Evolutionary conservation across 2,797 vertebrate genomes (phyloP).

Genomic region (Podarcis siculus): DNA sequence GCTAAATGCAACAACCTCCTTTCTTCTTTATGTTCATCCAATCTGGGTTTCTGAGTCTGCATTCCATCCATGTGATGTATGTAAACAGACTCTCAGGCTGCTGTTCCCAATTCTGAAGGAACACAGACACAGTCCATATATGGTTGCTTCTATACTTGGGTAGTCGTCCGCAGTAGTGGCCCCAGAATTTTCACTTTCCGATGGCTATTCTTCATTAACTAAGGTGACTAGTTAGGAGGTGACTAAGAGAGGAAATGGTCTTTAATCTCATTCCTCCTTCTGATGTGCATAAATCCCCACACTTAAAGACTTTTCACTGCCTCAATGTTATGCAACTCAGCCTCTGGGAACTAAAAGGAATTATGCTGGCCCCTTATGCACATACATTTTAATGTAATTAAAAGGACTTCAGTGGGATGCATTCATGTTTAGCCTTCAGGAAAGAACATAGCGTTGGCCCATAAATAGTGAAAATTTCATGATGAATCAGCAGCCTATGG

Average conservation of each 20-base stretch:
- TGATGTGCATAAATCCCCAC: conserved; percentile 9
- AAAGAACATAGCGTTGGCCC: not conserved
- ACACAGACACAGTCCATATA: not conserved
- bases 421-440: conserved; percentile 22
- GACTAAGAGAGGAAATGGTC: not conserved
- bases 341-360: conserved; percentile 25
- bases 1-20: not conserved
- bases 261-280: conserved; percentile 16
- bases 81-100: not conserved
- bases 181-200: not conserved
- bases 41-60: not conserved
- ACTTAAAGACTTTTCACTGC: conserved; percentile 1
- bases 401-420: conserved; percentile 20
- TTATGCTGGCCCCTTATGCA: conserved; percentile 18
- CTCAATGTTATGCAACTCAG: conserved; percentile 28
- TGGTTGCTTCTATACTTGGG: not conserved
- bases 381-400: conserved; percentile 24
- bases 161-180: not conserved
- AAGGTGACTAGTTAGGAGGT: too few relatives aligned
- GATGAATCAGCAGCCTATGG: conserved; percentile 6
- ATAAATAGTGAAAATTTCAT: conserved; percentile 10
- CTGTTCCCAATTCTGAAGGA: not conserved
- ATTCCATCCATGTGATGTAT: conserved; percentile 10
- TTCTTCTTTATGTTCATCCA: not conserved
- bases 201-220: not conserved